Evolutionary conservation across 2,888 invertebrate genomes (phyloP).

Genomic region (Chirona hameri): DNA sequence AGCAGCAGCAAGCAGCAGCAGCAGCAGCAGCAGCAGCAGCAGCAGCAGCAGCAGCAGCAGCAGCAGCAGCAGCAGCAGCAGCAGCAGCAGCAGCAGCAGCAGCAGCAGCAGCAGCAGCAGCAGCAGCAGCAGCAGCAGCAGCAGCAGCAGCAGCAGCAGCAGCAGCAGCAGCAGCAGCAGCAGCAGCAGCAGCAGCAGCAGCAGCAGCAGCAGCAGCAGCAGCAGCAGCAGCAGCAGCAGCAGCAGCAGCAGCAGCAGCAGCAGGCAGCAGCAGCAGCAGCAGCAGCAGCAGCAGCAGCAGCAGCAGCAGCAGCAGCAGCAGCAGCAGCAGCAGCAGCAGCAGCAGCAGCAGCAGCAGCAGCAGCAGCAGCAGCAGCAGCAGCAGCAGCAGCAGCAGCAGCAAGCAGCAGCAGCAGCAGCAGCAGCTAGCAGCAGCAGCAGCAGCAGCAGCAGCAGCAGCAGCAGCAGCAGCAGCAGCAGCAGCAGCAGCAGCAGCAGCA

Average conservation of each 20-base stretch:
- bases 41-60: constrained; percentile 32
- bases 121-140: constrained; percentile 32
- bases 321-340: constrained; percentile 10
- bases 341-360: constrained; percentile 29
- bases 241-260: constrained; percentile 28
- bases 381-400: constrained; percentile 28
- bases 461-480: constrained; percentile 31
- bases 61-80: constrained; percentile 32
- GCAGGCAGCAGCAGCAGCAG: no score
- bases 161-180: background rate
- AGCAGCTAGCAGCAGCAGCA: constrained; percentile 22
- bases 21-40: constrained; percentile 32
- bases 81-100: constrained; percentile 32
- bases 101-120: constrained; percentile 32
- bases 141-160: constrained; percentile 29
- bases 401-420: constrained; percentile 29
- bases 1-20: constrained; percentile 32
- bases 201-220: constrained; percentile 22
- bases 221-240: constrained; percentile 12
- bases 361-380: constrained; percentile 11
- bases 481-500: constrained; percentile 30
- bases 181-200: constrained; percentile 11
- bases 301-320: no score
- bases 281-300: no score
- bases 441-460: constrained; percentile 29